A percentile compares a stretch with the other conserved stretches of the same genome.
These are phyloP conservation scores for Cettia cetti DNA, from an alignment of 2,113 vertebrate species.

Conservation along the genomic window DNA sequence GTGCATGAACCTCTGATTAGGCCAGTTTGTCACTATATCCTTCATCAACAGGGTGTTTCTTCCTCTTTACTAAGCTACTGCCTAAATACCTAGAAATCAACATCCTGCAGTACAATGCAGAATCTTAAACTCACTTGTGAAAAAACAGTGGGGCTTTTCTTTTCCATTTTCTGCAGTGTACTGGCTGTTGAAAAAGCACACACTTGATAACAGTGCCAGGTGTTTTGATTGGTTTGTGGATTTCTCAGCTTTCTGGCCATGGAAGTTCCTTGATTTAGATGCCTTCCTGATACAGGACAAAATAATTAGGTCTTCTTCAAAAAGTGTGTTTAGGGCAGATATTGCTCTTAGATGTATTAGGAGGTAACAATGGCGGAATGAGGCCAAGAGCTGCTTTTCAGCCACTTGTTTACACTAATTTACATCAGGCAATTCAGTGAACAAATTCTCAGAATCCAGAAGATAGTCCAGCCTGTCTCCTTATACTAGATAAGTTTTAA, in stretches of 20 bases:
- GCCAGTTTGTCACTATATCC: slow-evolving; percentile 30
- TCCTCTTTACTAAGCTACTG: not conserved
- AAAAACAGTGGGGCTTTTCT: not conserved
- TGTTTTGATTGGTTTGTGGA: not conserved
- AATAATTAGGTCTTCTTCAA: not conserved
- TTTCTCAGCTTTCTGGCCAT: not conserved
- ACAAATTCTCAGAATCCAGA: not conserved
- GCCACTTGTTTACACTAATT: not conserved
- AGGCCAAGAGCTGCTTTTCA: not conserved
- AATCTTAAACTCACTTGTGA: not conserved
- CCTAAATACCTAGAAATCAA: not conserved
- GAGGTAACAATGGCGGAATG: not conserved
- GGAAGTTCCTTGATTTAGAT: not conserved
- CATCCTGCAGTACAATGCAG: not conserved
- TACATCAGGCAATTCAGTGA: not conserved
- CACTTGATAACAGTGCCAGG: not conserved
- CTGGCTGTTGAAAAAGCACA: not conserved
- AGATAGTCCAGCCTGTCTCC: not conserved
- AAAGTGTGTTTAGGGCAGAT: not conserved
- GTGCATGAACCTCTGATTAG: not conserved
- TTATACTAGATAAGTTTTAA: not conserved
- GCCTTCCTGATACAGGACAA: accelerated
- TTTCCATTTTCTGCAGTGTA: not conserved
- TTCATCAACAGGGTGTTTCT: not conserved
- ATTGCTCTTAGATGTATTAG: not conserved